Percentiles rank a stretch among this genome's conserved stretches.
Evolutionary conservation across 2,888 invertebrate genomes (phyloP).

Genomic region (Heliconius aoede): DNA sequence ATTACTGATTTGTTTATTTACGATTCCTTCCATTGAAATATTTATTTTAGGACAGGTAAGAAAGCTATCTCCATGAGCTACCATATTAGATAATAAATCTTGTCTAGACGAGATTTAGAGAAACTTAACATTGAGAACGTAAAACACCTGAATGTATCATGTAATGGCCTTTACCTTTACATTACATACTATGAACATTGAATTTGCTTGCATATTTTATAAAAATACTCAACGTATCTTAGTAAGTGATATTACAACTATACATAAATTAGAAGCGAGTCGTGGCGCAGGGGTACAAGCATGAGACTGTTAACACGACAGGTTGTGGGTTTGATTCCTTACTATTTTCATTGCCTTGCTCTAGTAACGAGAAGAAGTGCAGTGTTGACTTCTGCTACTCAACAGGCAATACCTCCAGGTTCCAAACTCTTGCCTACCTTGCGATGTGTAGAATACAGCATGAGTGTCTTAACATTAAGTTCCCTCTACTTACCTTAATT

Average conservation of each 20-base stretch:
- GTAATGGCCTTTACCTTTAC: not conserved
- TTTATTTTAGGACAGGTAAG: not conserved
- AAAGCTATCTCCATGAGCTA: not conserved
- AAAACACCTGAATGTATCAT: constrained; percentile 7
- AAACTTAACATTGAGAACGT: constrained; percentile 2
- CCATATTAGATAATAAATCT: constrained; percentile 28
- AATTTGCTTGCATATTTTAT: constrained; percentile 1
- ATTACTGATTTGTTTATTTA: not conserved
- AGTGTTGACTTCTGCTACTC: too few species aligned
- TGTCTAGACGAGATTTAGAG: constrained; percentile 26
- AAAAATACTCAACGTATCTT: not conserved
- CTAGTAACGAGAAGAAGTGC: too few species aligned
- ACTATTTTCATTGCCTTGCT: too few species aligned
- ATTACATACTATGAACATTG: not conserved
- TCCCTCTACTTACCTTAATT: not conserved
- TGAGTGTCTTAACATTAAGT: too few species aligned
- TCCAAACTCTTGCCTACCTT: too few species aligned
- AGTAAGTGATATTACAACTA: not conserved
- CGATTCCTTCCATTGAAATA: not conserved
- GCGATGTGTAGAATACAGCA: too few species aligned
- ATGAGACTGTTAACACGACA: too few species aligned
- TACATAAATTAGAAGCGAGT: not conserved
- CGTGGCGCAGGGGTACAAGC: too few species aligned
- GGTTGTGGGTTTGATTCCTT: too few species aligned
- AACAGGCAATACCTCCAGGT: too few species aligned